These are phyloP conservation scores for Istiophorus platypterus DNA, from an alignment of 2,113 vertebrate species.

Conservation along the genomic window DNA sequence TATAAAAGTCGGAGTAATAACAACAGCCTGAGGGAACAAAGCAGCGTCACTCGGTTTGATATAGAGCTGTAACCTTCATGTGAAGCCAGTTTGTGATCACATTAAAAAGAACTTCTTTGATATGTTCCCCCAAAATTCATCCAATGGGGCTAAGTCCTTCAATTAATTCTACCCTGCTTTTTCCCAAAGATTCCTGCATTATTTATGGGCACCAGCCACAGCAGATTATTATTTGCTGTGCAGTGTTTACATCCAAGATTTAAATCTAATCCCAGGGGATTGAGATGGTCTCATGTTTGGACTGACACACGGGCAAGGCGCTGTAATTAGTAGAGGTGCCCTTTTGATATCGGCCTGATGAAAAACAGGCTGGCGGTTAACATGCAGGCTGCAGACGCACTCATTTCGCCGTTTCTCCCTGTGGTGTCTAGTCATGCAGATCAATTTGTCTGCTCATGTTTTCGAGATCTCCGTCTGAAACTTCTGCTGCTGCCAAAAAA, in stretches of 20 bases:
- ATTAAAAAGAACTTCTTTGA: conserved; percentile 56
- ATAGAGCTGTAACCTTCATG: conserved; percentile 27
- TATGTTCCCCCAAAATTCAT: conserved; percentile 46
- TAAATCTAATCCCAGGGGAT: conserved; percentile 75
- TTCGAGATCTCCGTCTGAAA: background rate
- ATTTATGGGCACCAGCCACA: conserved; percentile 68
- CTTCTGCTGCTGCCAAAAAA: background rate
- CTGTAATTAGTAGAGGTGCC: conserved; percentile 69
- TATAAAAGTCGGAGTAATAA: conserved; percentile 42
- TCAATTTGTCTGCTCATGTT: conserved; percentile 10
- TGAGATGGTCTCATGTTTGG: conserved; percentile 66
- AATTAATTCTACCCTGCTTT: conserved; percentile 75
- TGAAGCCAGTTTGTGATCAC: conserved; percentile 51
- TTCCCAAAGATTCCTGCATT: conserved; percentile 73
- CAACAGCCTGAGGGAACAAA: conserved; percentile 19
- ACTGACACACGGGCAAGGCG: conserved; percentile 58
- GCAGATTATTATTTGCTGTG: conserved; percentile 76
- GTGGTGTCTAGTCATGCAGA: conserved; percentile 14
- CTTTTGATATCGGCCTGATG: conserved; percentile 67
- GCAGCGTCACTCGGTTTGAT: background rate
- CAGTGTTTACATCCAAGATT: conserved; percentile 77
- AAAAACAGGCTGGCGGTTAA: conserved; percentile 47
- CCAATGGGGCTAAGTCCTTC: conserved; percentile 60
- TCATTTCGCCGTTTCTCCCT: conserved; percentile 1
- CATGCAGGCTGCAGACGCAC: conserved; percentile 29